phyloP scores from a whole-genome alignment of 2,888 invertebrate genomes.

The Lycia hirtaria region DNA sequence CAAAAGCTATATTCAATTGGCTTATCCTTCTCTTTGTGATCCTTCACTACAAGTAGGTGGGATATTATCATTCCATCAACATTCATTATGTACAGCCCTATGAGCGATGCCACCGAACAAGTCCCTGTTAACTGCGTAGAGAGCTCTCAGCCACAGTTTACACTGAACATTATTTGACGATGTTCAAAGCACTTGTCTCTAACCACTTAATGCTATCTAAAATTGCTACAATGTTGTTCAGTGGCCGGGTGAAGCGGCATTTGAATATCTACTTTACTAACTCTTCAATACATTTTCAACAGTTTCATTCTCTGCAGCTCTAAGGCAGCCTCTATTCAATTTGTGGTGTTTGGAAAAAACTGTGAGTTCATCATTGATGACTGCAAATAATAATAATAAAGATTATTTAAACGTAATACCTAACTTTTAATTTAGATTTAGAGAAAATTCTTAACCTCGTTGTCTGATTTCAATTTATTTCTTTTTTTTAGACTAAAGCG shows the following conservation, averaged over 20 bases:
- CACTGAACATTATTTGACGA: constrained; percentile 60
- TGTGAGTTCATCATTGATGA: too few species aligned
- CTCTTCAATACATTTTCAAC: constrained; percentile 7
- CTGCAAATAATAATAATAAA: too few species aligned
- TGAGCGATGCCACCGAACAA: constrained; percentile 48
- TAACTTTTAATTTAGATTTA: too few species aligned
- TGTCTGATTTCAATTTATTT: too few species aligned
- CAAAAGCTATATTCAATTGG: too few species aligned
- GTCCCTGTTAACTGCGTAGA: constrained; percentile 23
- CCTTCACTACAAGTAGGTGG: background rate
- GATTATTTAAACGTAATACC: too few species aligned
- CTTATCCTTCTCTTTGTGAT: background rate
- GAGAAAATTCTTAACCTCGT: too few species aligned
- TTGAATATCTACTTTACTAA: constrained; percentile 41
- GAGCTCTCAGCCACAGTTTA: constrained; percentile 52
- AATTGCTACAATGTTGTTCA: constrained; percentile 57
- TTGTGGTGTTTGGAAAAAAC: too few species aligned
- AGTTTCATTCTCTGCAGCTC: background rate
- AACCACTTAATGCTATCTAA: constrained; percentile 61
- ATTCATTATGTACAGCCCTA: constrained; percentile 51
- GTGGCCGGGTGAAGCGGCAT: constrained; percentile 46
- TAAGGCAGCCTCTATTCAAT: too few species aligned
- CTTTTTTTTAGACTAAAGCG: too few species aligned
- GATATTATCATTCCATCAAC: constrained; percentile 12
- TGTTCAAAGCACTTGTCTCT: constrained; percentile 62